Base-by-base conservation (phyloP, 30 jellyfish, hydroid and myxozoan genomes). In the Sanderia malayensis region DNA sequence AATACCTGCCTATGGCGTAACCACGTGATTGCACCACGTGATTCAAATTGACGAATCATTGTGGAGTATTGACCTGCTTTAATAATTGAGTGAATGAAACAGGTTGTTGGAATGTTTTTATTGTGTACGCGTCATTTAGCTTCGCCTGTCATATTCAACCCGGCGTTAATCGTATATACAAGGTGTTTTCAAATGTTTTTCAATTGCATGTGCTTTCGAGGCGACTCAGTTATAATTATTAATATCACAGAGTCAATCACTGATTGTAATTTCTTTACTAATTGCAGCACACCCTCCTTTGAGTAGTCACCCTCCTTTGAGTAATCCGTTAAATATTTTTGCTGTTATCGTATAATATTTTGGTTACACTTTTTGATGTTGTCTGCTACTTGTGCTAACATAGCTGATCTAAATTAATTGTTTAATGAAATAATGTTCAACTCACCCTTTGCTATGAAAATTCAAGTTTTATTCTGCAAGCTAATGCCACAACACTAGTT, bases 11-110 rank as follows among this genome's bases (percentile, higher is more conserved):
- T 49, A 2, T 33, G 41, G 88, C 75, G 67, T 76, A 26, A 55
- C 80, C 80, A 69, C 88, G 80, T 62, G 80, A 61, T 65, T 44
- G 44, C 19, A 47, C 63, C 88, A 76, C 88, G 80, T 76, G 88
- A 53, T 37, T 24, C 3, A 45, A 63, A 63, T 27, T 29, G 57
- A 17, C 75, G 30, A 33, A 57, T 58, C 75, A 6, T 8, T 41
- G 15, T 41, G 8, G 55, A 41, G 15, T 6, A 41, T 41, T 41
- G 55, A 41, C 8, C 11, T 15, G 55, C 15, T 41, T 41, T 6
- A 41, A 41, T 41, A 41, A 41, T 41, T 41, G 15, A 6, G 55
- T 6, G 55, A 6, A 41, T 41, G 15, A 8, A 41, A 15, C 55
- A 41, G 55, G 55, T 41, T 41, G 11, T 41, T 6, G 8, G 8